A percentile compares a stretch with the other conserved stretches of the same genome.
Conservation (phyloP, 2,113 vertebrate species). For the Petrocephalus zakoni region DNA sequence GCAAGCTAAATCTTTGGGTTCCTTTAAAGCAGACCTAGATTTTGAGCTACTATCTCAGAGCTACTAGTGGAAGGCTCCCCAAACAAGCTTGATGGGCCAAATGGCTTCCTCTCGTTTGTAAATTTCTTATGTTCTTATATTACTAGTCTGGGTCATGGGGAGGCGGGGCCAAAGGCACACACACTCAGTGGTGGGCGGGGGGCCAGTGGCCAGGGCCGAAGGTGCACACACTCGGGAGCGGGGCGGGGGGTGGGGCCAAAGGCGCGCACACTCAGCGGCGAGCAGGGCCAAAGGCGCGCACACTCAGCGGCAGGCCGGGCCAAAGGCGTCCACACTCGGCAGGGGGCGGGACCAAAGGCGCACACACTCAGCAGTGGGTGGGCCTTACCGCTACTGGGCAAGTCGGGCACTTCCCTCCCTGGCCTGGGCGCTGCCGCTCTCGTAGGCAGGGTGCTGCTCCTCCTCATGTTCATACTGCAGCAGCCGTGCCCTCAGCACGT, state of each 20-base stretch:
- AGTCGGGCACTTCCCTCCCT: conserved; percentile 51
- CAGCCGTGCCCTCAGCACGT: conserved; percentile 85
- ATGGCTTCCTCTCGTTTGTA: no score
- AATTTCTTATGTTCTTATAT: no score
- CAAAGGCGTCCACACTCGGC: background rate
- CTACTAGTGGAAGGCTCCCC: no score
- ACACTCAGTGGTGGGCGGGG: background rate
- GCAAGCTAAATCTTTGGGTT: no score
- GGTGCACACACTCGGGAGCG: background rate
- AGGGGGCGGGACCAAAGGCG: background rate
- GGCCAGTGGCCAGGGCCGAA: no score
- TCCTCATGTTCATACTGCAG: conserved; percentile 84
- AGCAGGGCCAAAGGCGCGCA: background rate
- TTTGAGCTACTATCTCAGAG: no score
- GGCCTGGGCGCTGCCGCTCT: conserved; percentile 88
- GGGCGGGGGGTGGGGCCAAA: background rate
- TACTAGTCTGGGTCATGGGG: background rate
- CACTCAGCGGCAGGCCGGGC: background rate
- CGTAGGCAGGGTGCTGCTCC: conserved; percentile 88
- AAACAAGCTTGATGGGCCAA: no score
- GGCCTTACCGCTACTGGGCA: background rate
- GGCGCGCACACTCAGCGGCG: background rate
- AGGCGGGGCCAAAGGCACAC: no score
- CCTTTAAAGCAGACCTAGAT: no score
- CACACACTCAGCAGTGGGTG: background rate